Evolutionary conservation across 2,888 invertebrate genomes (phyloP), one percentile per base, ranked within the genome.

Genomic region (Rugalucina vietnamica): DNA sequence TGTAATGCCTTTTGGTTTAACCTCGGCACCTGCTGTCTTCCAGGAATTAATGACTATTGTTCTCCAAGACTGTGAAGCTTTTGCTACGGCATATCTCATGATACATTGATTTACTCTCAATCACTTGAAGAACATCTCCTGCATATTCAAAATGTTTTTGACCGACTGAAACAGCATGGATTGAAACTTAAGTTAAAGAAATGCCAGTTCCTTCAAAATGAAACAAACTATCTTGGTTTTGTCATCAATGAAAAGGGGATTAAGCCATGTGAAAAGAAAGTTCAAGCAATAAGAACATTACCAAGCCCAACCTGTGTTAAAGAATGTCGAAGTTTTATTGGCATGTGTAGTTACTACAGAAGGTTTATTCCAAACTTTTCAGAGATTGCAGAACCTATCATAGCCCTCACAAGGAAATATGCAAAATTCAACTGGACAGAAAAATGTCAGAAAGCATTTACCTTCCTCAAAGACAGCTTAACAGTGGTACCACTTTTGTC

Each of bases 281-380:
- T 84, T n/a, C 79, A 78, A 36, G 73, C 79, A 21, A 79, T 81
- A 36, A 39, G 34, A 70, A 49, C 50, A 49, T 18, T 49, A 18
- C n/a, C 65, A 82, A 10, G 70, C 82, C 18, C 84, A 84, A 0
- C 73, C 50, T 0, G 73, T 70, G 4, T 71, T 72, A 8, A 50
- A 57, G 21, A 54, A 78, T 34, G 78, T 72, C 34, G 76, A 39
- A 43, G 69, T 4, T 78, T 78, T 21, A 71, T 78, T 12, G 78
- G 78, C 18, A 78, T 72, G 78, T 32, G 49, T 8, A 72, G 71
- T 36, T 78, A 78, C 24, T 72, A 78, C 39, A 24, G 79, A 27
- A 36, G 85, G 27, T 88, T 82, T 50, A 57, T 79, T n/a, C 82
- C 81, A n/a, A 80, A 84, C 36, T 85, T 85, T 49, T 81, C 79